These are phyloP conservation scores for Nephrotoma appendiculata DNA, from an alignment of 2,888 invertebrate species.

Conservation along the genomic window DNA sequence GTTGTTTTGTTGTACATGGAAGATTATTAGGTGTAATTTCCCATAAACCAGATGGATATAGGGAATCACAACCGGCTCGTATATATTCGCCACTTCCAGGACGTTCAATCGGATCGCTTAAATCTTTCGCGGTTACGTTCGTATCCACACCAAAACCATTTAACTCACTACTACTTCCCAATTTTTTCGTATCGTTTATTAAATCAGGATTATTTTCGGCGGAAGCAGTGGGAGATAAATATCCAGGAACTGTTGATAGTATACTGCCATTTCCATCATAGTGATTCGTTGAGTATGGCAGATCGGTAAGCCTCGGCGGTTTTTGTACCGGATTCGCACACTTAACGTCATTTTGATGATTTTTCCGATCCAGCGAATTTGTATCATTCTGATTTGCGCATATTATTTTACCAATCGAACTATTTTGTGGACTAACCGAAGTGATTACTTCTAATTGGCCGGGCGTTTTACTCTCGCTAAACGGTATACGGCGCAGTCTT, in stretches of 20 bases:
- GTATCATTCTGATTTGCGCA: slow-evolving; percentile 27
- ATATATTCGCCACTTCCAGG: slow-evolving; percentile 67
- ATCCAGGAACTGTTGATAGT: slow-evolving; percentile 47
- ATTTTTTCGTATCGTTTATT: slow-evolving; percentile 65
- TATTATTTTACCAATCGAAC: slow-evolving; percentile 35
- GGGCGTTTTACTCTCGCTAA: slow-evolving; percentile 61
- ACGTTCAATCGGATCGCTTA: slow-evolving; percentile 30
- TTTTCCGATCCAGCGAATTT: slow-evolving; percentile 27
- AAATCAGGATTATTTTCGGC: slow-evolving; percentile 71
- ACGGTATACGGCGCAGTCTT: slow-evolving; percentile 55
- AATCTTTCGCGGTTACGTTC: slow-evolving; percentile 37
- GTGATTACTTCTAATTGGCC: slow-evolving; percentile 59
- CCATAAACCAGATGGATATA: slow-evolving; percentile 72
- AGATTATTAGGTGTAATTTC: slow-evolving; percentile 35
- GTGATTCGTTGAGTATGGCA: slow-evolving; percentile 52
- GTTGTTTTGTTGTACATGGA: slow-evolving; percentile 5
- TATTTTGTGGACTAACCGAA: slow-evolving; percentile 39
- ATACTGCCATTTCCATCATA: slow-evolving; percentile 54
- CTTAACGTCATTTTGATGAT: slow-evolving; percentile 31
- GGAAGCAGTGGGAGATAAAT: slow-evolving; percentile 59
- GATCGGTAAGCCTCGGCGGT: slow-evolving; percentile 51
- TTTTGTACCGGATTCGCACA: slow-evolving; percentile 52
- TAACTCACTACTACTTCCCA: slow-evolving; percentile 38
- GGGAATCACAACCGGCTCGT: slow-evolving; percentile 54
- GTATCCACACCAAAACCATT: slow-evolving; percentile 31